Conservation (phyloP, 2,113 vertebrate genomes). For the Pipa parva region DNA sequence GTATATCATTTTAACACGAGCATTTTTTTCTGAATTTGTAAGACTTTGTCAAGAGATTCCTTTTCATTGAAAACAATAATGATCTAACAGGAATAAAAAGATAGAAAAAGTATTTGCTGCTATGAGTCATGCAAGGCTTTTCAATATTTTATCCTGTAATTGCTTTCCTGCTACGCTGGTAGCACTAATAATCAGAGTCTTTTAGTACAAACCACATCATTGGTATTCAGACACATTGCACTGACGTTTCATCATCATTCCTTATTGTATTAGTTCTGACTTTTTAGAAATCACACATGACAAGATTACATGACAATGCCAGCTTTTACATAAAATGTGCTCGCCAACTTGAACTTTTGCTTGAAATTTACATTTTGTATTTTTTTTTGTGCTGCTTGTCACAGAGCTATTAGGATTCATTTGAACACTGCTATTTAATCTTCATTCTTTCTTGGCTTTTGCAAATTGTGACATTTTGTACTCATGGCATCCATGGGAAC, state of each 20-base stretch:
- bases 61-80: too few relatives aligned
- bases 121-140: neutral
- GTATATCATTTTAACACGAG: too few relatives aligned
- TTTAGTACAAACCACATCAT: too few relatives aligned
- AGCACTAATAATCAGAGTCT: too few relatives aligned
- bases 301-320: slow-evolving; percentile 17
- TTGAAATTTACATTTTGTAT: neutral
- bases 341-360: neutral
- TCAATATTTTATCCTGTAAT: too few relatives aligned
- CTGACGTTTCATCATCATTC: too few relatives aligned
- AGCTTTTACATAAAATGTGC: slow-evolving; percentile 9
- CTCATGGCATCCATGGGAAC: neutral
- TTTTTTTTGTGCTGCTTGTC: slow-evolving; percentile 20
- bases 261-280: too few relatives aligned
- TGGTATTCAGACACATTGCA: too few relatives aligned
- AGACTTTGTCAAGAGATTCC: neutral
- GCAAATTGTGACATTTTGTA: neutral
- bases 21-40: slow-evolving; percentile 15
- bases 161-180: too few relatives aligned
- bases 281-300: slow-evolving; percentile 10
- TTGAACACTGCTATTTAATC: neutral
- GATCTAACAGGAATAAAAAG: neutral
- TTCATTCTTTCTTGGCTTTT: neutral
- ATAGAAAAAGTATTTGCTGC: neutral
- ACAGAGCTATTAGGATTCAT: slow-evolving; percentile 2